Conservation (phyloP, 1,140 invertebrate species). For the Heliothis virescens region DNA sequence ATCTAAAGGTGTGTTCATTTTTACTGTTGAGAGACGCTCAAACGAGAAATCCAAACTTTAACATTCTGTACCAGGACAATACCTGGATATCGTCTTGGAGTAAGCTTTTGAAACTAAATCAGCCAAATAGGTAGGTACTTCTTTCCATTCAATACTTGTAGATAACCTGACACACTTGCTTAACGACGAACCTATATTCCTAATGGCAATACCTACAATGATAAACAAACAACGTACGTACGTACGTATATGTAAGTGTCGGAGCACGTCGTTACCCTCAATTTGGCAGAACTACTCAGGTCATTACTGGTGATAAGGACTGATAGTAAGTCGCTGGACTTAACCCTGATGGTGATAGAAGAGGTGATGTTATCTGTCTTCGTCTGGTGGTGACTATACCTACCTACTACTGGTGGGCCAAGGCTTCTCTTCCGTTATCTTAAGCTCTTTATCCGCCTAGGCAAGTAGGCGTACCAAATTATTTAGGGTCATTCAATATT, state of each 20-base stretch:
- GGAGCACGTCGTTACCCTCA: not conserved
- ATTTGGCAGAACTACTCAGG: not conserved
- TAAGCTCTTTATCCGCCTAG: too few species aligned
- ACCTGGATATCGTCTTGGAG: too few species aligned
- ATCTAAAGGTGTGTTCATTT: too few species aligned
- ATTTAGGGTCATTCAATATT: too few species aligned
- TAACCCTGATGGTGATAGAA: not conserved
- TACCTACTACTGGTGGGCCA: too few species aligned
- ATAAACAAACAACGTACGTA: not conserved
- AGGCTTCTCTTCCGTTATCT: too few species aligned
- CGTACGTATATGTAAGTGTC: not conserved
- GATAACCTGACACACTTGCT: not conserved
- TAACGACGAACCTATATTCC: conserved; percentile 2
- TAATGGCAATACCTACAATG: not conserved
- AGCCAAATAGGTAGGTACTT: too few species aligned
- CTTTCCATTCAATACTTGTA: not conserved
- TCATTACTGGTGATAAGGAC: not conserved
- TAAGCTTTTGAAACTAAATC: too few species aligned
- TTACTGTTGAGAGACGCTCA: too few species aligned
- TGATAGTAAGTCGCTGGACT: not conserved
- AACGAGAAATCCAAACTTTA: too few species aligned
- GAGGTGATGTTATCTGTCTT: not conserved
- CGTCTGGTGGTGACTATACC: not conserved
- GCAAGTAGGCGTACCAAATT: too few species aligned
- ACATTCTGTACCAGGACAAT: too few species aligned